Conservation (phyloP, 2,113 vertebrate genomes). For the Martes martes region DNA sequence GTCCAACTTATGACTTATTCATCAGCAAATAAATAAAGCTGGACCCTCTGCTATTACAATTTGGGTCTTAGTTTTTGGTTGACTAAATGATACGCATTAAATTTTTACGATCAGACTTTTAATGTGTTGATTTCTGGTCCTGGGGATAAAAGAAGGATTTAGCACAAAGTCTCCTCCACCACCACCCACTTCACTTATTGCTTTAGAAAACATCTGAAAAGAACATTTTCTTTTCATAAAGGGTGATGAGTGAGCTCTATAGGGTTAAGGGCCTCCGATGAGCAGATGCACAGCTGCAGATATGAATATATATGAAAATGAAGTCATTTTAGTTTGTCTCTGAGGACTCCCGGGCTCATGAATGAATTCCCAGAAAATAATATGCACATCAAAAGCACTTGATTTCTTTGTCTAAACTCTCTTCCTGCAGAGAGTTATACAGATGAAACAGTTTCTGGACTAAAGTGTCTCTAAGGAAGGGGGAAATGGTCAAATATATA, state of each 20-base stretch:
- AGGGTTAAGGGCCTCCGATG: conserved; percentile 35
- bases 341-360: conserved; percentile 69
- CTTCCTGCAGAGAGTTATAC: conserved; percentile 68
- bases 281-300: conserved; percentile 42
- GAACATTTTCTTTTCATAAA: conserved; percentile 61
- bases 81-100: background rate
- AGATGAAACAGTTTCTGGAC: conserved; percentile 50
- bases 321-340: conserved; percentile 75
- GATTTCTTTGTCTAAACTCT: conserved; percentile 71
- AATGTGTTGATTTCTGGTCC: background rate
- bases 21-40: conserved; percentile 34
- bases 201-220: conserved; percentile 45
- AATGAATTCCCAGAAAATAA: conserved; percentile 77
- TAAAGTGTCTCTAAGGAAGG: conserved; percentile 25
- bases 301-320: conserved; percentile 76
- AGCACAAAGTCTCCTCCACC: background rate
- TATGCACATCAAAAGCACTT: conserved; percentile 53
- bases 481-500: background rate
- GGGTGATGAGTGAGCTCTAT: conserved; percentile 40
- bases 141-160: background rate
- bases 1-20: background rate
- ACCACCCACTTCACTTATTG: background rate
- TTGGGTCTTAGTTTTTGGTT: background rate
- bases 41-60: background rate
- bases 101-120: background rate